Percentiles rank a stretch among this genome's conserved stretches.
phyloP scores from a whole-genome alignment of 2,797 vertebrate genomes.

The Phalloptychus januarius region DNA sequence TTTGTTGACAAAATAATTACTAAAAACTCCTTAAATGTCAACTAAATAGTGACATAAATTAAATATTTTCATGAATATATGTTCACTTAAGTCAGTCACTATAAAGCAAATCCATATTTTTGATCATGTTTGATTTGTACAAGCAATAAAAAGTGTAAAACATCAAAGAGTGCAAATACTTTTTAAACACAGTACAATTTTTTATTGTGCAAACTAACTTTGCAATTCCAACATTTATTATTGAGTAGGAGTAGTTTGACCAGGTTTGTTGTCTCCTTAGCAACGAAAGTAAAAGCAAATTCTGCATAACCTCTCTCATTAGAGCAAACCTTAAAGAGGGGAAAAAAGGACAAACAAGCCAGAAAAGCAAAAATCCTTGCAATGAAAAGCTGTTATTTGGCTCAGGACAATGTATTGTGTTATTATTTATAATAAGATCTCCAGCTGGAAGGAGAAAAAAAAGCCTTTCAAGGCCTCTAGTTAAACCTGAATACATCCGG shows the following conservation, averaged over 20 bases:
- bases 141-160: too few relatives aligned
- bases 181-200: not conserved
- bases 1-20: too few relatives aligned
- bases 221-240: not conserved
- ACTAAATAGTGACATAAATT: too few relatives aligned
- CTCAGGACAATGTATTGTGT: not conserved
- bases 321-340: not conserved
- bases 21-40: too few relatives aligned
- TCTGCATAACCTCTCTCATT: constrained; percentile 1
- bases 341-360: not conserved
- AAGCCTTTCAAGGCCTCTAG: constrained; percentile 12
- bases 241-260: not conserved
- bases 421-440: constrained; percentile 18
- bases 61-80: too few relatives aligned
- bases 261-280: not conserved
- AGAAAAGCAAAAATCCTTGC: not conserved
- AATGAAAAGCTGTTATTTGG: constrained; percentile 14
- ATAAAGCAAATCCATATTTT: too few relatives aligned
- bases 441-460: not conserved
- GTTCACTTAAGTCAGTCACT: too few relatives aligned
- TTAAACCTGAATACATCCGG: constrained; percentile 10
- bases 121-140: too few relatives aligned
- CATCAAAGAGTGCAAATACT: not conserved
- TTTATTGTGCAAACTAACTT: not conserved
- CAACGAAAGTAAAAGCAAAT: constrained; percentile 6